A percentile compares a stretch with the other conserved stretches of the same genome.
phyloP scores from a whole-genome alignment of 2,797 vertebrate species.

The Coregonus sp. region DNA sequence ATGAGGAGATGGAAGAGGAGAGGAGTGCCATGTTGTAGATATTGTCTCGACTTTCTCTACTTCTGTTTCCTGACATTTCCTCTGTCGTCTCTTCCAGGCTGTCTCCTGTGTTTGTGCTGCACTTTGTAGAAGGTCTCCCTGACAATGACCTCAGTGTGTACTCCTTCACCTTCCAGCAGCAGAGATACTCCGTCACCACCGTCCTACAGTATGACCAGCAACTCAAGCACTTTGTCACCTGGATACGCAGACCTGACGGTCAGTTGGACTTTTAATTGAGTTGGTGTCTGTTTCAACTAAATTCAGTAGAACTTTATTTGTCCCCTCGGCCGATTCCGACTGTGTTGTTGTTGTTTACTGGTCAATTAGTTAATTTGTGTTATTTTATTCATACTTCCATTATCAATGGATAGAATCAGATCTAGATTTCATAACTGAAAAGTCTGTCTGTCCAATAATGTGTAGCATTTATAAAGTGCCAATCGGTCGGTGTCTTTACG shows the following conservation, averaged over 20 bases:
- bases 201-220: constrained; percentile 83
- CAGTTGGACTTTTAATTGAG: constrained; percentile 45
- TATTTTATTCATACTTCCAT: background rate
- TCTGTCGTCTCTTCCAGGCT: constrained; percentile 66
- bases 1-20: too few species aligned
- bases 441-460: background rate
- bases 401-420: too few species aligned
- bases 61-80: background rate
- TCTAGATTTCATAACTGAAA: background rate
- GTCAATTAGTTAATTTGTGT: too few species aligned
- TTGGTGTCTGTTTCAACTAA: background rate
- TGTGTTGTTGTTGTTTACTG: too few species aligned
- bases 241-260: constrained; percentile 83
- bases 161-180: constrained; percentile 79
- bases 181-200: constrained; percentile 75
- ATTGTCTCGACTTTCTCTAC: too few species aligned
- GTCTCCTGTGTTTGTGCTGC: constrained; percentile 81
- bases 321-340: too few species aligned
- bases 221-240: constrained; percentile 86
- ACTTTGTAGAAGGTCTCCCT: constrained; percentile 90
- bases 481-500: background rate
- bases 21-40: too few species aligned
- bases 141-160: constrained; percentile 76
- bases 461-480: background rate
- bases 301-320: background rate